Evolutionary conservation across 2,113 vertebrate species (phyloP), one percentile per base, ranked within the genome.

Genomic region (Xiphophorus maculatus): DNA sequence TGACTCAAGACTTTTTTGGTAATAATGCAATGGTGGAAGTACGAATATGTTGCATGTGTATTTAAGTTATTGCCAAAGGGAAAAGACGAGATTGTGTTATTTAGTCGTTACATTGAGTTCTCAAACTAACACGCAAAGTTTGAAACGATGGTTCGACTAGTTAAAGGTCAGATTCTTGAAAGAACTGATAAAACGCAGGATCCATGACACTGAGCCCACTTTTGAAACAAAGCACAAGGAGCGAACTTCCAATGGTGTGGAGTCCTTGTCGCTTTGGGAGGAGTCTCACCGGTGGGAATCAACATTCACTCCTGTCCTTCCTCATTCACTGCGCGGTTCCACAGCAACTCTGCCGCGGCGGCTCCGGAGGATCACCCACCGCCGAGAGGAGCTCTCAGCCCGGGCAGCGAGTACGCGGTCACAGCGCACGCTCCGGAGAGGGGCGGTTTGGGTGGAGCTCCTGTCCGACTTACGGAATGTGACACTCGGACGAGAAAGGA

Each of bases 211-310:
- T 25, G 5, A 35, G 22, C 17, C 33, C 30, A 72, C 66, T 82
- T 89, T 90, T 82, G 63, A 91, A 88, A 79, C 2, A 28, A 29
- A 66, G 74, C 73, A 68, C 25, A 17, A 9, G 15, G n/a, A 0
- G 76, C 58, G 27, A 78, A 37, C 84, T 69, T 83, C 86, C 83
- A 91, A 82, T 83, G 66, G 42, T 9, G 9, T 51, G 64, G 10
- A n/a, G n/a, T 2, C 77, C 12, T 32, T 32, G 33, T 63, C 44
- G 69, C 19, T 22, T 66, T 82, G 88, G 91, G 92, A 87, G 92
- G 92, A 91, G 92, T 80, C 85, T 69, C 54, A 1, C 71, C 78
- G 81, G 66, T 78, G 87, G 86, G 84, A 84, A 5, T 4, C 63
- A 28, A 74, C 74, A 85, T 51, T 15, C 7, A 27, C 67, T 62